Percentiles rank a stretch among this genome's conserved stretches.
These are phyloP conservation scores for Poecilia velifera DNA, from an alignment of 2,797 vertebrate genomes.

Conservation along the genomic window DNA sequence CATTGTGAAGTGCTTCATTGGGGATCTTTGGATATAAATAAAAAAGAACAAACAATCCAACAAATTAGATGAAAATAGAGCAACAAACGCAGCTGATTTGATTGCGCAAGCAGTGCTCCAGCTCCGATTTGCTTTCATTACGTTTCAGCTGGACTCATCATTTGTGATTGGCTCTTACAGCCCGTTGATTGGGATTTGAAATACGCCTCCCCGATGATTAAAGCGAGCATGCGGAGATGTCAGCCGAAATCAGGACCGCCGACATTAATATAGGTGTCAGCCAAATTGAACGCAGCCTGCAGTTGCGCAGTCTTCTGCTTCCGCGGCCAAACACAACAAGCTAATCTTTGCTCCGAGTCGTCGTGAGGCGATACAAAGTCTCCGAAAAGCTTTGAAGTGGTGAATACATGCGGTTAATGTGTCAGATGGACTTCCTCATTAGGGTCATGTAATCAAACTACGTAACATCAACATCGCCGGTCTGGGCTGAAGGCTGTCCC, in stretches of 20 bases:
- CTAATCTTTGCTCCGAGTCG: constrained; percentile 43
- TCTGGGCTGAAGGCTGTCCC: constrained; percentile 35
- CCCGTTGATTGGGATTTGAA: constrained; percentile 46
- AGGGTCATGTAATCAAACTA: constrained; percentile 41
- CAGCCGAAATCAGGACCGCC: constrained; percentile 16
- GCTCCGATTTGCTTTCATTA: background rate
- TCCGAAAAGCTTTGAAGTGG: constrained; percentile 45
- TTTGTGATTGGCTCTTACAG: constrained; percentile 27
- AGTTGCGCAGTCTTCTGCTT: constrained; percentile 4
- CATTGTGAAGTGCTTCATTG: background rate
- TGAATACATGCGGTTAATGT: constrained; percentile 45
- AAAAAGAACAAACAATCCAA: background rate
- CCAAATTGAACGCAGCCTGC: constrained; percentile 51
- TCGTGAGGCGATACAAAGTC: constrained; percentile 20
- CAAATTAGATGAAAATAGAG: background rate
- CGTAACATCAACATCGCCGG: constrained; percentile 16
- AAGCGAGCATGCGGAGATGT: constrained; percentile 31
- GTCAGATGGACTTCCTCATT: constrained; percentile 52
- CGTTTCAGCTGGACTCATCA: constrained; percentile 28
- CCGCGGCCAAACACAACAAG: constrained; percentile 56
- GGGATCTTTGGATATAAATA: background rate
- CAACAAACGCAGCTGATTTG: background rate
- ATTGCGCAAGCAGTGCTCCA: background rate
- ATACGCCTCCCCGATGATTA: constrained; percentile 39
- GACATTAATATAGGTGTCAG: constrained; percentile 42